These are phyloP conservation scores for Cotesia typhae DNA, from an alignment of 1,140 invertebrate genomes.

Conservation along the genomic window DNA sequence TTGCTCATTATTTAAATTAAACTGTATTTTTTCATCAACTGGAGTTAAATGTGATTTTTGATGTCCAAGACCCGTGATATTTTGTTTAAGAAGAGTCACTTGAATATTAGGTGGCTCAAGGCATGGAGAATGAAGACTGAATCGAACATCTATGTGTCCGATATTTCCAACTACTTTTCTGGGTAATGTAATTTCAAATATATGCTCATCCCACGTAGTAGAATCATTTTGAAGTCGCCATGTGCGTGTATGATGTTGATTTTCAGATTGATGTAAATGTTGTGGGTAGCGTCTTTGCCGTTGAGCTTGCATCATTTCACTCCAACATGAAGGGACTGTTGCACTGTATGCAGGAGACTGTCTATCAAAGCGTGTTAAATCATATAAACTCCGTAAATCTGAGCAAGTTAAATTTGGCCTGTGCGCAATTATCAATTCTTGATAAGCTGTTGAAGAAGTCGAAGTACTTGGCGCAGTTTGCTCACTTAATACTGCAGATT, in stretches of 20 bases:
- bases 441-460: constrained; percentile 49
- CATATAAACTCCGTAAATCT: constrained; percentile 69
- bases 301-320: constrained; percentile 88
- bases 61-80: constrained; percentile 75
- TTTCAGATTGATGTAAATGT: constrained; percentile 78
- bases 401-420: constrained; percentile 66
- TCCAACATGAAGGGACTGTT: constrained; percentile 92
- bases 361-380: constrained; percentile 73
- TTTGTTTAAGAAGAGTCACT: constrained; percentile 86
- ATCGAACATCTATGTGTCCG: constrained; percentile 88
- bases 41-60: constrained; percentile 58
- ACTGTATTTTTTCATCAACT: constrained; percentile 72
- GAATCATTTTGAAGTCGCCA: constrained; percentile 88
- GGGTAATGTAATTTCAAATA: constrained; percentile 88
- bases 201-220: constrained; percentile 89
- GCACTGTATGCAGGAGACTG: constrained; percentile 77
- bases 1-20: constrained; percentile 65
- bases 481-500: constrained; percentile 43
- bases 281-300: constrained; percentile 84
- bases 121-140: constrained; percentile 80
- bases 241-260: constrained; percentile 81
- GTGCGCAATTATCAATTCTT: constrained; percentile 68
- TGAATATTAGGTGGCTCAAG: constrained; percentile 70
- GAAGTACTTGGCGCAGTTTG: constrained; percentile 58
- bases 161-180: constrained; percentile 73